Conservation (phyloP, 2,113 vertebrate genomes). For the Oreamnos americanus region DNA sequence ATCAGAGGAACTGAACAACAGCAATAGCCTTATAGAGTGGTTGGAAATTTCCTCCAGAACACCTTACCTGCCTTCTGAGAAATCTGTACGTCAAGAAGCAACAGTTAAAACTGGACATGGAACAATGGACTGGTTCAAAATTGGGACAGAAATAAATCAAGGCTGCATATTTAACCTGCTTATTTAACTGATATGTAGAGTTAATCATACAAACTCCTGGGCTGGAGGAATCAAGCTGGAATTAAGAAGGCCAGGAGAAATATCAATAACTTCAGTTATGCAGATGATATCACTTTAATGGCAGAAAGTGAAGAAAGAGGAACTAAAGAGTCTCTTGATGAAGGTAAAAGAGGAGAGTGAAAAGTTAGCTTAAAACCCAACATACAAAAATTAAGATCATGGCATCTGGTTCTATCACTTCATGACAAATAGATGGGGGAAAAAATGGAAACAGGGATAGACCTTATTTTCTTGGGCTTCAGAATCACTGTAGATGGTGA, state of each 20-base stretch:
- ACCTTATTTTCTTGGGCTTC: not conserved
- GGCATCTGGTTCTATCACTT: not conserved
- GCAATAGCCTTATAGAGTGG: accelerated
- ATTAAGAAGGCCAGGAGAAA: not conserved
- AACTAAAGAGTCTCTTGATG: not conserved
- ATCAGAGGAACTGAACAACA: not conserved
- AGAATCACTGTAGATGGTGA: not conserved
- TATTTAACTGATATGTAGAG: not conserved
- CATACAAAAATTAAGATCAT: not conserved
- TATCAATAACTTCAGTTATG: not conserved
- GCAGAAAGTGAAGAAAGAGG: not conserved
- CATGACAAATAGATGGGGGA: not conserved
- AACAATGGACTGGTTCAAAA: not conserved
- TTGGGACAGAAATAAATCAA: not conserved
- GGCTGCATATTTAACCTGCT: not conserved
- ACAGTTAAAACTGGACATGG: not conserved
- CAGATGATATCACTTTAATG: not conserved
- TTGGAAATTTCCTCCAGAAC: not conserved
- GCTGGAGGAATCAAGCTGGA: not conserved
- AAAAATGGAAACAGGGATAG: not conserved
- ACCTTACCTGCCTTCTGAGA: not conserved
- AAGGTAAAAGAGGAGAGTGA: not conserved
- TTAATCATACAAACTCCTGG: not conserved
- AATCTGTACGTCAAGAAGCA: not conserved
- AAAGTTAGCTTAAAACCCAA: not conserved